phyloP scores from a whole-genome alignment of 2,888 invertebrate genomes.

The Nemurella pictetii region DNA sequence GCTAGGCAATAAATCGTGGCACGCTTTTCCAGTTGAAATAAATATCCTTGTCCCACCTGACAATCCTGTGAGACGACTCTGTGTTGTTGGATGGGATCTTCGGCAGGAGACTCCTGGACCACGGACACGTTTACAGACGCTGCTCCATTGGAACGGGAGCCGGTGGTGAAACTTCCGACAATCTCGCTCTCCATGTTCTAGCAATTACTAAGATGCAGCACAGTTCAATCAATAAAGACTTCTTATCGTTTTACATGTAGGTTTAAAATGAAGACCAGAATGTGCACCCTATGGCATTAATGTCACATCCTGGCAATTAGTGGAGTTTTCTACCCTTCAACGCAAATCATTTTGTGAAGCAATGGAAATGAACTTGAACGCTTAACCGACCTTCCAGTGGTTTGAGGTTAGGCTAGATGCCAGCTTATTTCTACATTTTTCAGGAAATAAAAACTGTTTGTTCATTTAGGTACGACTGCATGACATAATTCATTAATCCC shows the following conservation, averaged over 20 bases:
- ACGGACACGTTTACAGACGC: not conserved
- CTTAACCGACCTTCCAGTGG: too few relatives aligned
- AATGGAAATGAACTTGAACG: too few relatives aligned
- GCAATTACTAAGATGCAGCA: not conserved
- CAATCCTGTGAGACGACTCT: not conserved
- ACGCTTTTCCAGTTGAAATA: constrained; percentile 3
- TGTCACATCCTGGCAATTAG: too few relatives aligned
- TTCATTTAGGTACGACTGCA: too few relatives aligned
- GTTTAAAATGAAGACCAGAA: not conserved
- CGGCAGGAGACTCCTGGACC: not conserved
- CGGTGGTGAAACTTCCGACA: not conserved
- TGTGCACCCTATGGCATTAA: not conserved
- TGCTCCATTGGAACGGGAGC: not conserved
- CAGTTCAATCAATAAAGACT: not conserved
- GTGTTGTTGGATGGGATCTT: not conserved
- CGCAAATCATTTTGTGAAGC: too few relatives aligned
- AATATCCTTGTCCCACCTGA: not conserved
- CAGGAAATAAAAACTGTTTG: too few relatives aligned
- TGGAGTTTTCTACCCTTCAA: too few relatives aligned
- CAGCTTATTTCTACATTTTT: too few relatives aligned
- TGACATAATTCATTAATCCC: too few relatives aligned
- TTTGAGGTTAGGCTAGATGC: too few relatives aligned
- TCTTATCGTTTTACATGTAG: not conserved
- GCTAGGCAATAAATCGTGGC: not conserved
- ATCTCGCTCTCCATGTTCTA: not conserved